Conservation (phyloP, 2,888 invertebrate species). For the Eudasyphora cyanicolor region DNA sequence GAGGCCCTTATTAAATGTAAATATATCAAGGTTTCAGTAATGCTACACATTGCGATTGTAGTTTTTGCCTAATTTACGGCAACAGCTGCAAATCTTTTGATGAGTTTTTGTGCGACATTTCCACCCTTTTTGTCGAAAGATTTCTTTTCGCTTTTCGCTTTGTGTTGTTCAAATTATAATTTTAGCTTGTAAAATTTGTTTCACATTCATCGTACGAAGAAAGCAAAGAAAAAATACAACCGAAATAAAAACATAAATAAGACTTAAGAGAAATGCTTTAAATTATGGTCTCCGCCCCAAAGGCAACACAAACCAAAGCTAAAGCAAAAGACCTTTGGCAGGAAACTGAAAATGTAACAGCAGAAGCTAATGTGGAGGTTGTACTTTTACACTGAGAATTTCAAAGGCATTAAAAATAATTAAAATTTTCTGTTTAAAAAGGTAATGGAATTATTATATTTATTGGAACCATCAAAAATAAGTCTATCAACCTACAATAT, state of each 20-base stretch:
- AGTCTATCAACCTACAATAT: too few species aligned
- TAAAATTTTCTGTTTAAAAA: too few species aligned
- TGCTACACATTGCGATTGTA: neutral
- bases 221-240: neutral
- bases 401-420: too few species aligned
- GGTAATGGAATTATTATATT: too few species aligned
- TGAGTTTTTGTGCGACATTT: neutral
- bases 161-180: constrained; percentile 22
- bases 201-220: constrained; percentile 14
- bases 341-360: too few species aligned
- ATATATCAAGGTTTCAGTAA: neutral
- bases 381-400: too few species aligned
- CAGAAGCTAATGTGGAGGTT: too few species aligned
- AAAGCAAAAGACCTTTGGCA: neutral
- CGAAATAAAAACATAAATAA: constrained; percentile 39
- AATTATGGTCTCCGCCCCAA: neutral
- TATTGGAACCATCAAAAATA: too few species aligned
- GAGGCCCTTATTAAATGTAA: neutral
- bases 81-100: constrained; percentile 57
- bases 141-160: neutral
- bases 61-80: constrained; percentile 42
- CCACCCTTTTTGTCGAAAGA: constrained; percentile 1
- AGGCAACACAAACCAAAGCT: too few species aligned
- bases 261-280: constrained; percentile 13
- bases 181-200: constrained; percentile 32